Conservation (phyloP, 1,140 invertebrate species). For the Leucophenga varia region DNA sequence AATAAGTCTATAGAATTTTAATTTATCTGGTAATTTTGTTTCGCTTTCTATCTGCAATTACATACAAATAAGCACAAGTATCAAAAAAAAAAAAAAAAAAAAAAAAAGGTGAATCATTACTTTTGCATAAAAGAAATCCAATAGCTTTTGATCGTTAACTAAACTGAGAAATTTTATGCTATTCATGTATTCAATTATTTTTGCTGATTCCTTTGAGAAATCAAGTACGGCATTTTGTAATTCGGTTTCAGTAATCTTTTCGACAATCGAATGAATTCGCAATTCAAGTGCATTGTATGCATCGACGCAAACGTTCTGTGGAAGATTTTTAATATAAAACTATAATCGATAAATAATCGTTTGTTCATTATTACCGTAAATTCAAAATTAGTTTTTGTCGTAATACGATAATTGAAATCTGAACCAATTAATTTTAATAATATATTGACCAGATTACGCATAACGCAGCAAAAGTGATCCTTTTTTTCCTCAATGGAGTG, state of each 20-base stretch:
- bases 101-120: no score
- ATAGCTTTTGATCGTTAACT: slow-evolving; percentile 17
- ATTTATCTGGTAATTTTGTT: background rate
- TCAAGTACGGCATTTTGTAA: slow-evolving; percentile 1
- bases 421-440: slow-evolving; percentile 30
- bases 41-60: no score
- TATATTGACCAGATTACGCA: slow-evolving; percentile 33
- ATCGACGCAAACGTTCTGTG: slow-evolving; percentile 27
- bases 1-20: slow-evolving; percentile 23
- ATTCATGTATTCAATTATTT: slow-evolving; percentile 27
- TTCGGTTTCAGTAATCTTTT: slow-evolving; percentile 20
- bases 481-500: slow-evolving; percentile 19
- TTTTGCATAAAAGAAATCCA: slow-evolving; percentile 18
- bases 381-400: slow-evolving; percentile 17
- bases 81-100: no score
- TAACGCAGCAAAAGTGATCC: slow-evolving; percentile 27
- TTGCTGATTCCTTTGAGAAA: background rate
- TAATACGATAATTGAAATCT: slow-evolving; percentile 26
- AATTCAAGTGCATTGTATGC: slow-evolving; percentile 33
- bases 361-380: slow-evolving; percentile 29
- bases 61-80: no score
- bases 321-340: no score
- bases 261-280: slow-evolving; percentile 22
- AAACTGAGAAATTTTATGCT: slow-evolving; percentile 25
- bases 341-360: no score